Percentiles rank a stretch among this genome's conserved stretches.
Evolutionary conservation across 2,888 invertebrate species (phyloP).

Genomic region (Sinotaia quadrata): DNA sequence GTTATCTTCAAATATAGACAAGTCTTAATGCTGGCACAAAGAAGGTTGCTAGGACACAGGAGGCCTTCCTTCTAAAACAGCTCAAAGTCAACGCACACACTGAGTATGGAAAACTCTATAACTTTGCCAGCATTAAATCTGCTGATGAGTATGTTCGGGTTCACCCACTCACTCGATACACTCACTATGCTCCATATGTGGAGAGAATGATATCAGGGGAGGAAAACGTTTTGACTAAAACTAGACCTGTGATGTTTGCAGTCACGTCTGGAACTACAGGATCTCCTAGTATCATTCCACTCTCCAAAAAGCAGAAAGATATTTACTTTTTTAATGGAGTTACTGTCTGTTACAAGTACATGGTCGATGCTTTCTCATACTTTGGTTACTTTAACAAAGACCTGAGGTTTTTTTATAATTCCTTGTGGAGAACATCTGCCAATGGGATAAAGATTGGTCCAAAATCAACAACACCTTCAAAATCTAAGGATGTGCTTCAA

Average conservation of each 20-base stretch:
- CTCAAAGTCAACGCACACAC: conserved; percentile 56
- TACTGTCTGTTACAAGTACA: conserved; percentile 48
- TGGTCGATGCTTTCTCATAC: conserved; percentile 51
- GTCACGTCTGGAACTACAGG: conserved; percentile 69
- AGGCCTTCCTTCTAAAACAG: conserved; percentile 51
- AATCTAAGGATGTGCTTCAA: conserved; percentile 55
- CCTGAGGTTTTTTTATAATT: conserved; percentile 64
- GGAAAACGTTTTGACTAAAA: conserved; percentile 54
- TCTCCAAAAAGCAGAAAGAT: conserved; percentile 50
- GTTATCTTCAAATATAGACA: no score
- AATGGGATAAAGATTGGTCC: conserved; percentile 64
- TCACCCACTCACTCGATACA: conserved; percentile 62
- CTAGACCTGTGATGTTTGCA: conserved; percentile 59
- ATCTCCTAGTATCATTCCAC: conserved; percentile 59
- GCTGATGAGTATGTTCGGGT: conserved; percentile 56
- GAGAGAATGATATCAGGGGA: conserved; percentile 63
- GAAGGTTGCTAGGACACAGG: conserved; percentile 51
- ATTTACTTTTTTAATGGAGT: conserved; percentile 57
- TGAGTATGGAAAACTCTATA: conserved; percentile 52
- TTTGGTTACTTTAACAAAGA: conserved; percentile 49
- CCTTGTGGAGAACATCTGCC: conserved; percentile 52
- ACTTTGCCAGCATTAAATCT: conserved; percentile 40
- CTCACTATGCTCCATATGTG: conserved; percentile 61
- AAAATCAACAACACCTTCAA: conserved; percentile 64
- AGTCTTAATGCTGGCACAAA: conserved; percentile 51